Percentiles rank a stretch among this genome's conserved stretches.
Evolutionary conservation across 2,797 vertebrate species (phyloP).

Genomic region (Selene dorsalis): DNA sequence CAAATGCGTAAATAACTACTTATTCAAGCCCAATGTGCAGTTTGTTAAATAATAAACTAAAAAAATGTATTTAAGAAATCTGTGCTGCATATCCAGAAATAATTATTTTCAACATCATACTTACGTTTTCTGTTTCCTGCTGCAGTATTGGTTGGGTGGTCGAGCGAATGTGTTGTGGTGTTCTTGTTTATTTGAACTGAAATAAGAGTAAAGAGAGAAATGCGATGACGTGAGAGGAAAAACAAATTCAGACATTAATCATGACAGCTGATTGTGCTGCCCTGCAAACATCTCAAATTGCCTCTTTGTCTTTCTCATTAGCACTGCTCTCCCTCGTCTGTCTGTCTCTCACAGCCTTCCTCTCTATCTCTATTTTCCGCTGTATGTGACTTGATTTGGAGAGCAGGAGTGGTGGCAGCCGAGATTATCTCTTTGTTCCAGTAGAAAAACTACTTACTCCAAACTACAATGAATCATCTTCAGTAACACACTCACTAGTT

Average conservation of each 20-base stretch:
- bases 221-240: constrained; percentile 37
- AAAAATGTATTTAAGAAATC: no score
- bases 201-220: constrained; percentile 16
- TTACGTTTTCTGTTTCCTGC: neutral
- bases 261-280: constrained; percentile 56
- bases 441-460: constrained; percentile 2
- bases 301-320: constrained; percentile 67
- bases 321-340: constrained; percentile 12
- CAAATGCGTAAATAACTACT: no score
- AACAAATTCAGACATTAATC: constrained; percentile 67
- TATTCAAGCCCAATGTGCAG: neutral
- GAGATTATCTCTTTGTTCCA: constrained; percentile 36
- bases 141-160: neutral
- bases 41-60: no score
- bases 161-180: neutral
- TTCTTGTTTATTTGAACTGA: constrained; percentile 38
- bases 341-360: constrained; percentile 22
- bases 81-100: neutral
- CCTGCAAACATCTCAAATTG: constrained; percentile 54
- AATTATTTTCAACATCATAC: neutral
- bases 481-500: constrained; percentile 1
- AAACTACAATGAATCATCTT: constrained; percentile 52
- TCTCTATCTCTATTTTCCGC: neutral
- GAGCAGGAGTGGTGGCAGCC: constrained; percentile 9
- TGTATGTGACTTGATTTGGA: constrained; percentile 40